phyloP scores from a whole-genome alignment of 2,888 invertebrate genomes.

The Suillia variegata region DNA sequence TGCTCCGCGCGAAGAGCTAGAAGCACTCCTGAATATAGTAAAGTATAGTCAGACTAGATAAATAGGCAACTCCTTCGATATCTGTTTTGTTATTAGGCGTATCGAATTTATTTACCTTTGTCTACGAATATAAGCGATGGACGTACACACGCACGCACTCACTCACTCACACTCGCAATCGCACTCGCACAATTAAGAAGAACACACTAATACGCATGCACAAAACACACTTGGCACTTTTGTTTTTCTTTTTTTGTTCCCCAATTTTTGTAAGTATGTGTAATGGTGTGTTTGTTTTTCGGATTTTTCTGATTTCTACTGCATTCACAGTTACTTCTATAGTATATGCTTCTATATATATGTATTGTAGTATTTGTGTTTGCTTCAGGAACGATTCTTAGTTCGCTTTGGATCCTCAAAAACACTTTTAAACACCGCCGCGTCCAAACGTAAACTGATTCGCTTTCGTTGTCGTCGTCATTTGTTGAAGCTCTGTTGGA shows the following conservation, averaged over 20 bases:
- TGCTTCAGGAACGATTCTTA: slow-evolving; percentile 8
- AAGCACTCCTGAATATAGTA: too few species aligned
- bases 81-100: too few species aligned
- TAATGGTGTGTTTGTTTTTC: too few species aligned
- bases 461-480: too few species aligned
- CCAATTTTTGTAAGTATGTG: too few species aligned
- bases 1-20: too few species aligned
- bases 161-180: background rate
- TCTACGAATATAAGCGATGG: background rate
- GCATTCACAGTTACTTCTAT: background rate
- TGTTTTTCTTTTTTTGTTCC: too few species aligned
- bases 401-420: slow-evolving; percentile 11
- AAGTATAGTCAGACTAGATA: too few species aligned
- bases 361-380: slow-evolving; percentile 6
- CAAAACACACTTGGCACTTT: background rate
- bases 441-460: slow-evolving; percentile 39
- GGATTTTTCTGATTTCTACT: background rate
- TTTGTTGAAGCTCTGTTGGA: slow-evolving; percentile 28
- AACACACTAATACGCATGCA: background rate
- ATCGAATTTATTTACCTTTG: slow-evolving; percentile 8
- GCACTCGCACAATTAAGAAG: slow-evolving; percentile 1
- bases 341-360: slow-evolving; percentile 1
- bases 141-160: slow-evolving; percentile 2
- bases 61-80: too few species aligned
- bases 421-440: slow-evolving; percentile 36